Evolutionary conservation across 2,888 invertebrate species (phyloP), one percentile per base, ranked within the genome.

Genomic region (Diloba caeruleocephala): DNA sequence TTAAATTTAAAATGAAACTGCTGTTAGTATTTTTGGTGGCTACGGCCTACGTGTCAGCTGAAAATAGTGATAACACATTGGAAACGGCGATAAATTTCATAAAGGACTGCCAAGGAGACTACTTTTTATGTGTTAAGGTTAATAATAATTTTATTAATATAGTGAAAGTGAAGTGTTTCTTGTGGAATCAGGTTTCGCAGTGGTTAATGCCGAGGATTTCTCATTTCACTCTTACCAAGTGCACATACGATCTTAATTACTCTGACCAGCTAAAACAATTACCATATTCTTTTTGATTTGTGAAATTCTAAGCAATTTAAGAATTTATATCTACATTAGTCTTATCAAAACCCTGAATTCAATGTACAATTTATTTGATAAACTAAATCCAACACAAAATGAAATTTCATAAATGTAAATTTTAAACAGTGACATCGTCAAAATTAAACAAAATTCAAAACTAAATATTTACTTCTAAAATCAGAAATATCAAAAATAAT

Each of bases 41-140:
- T 17, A 89, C 89, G 70, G 90, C 90, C 28, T 82, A 90, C 39
- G 90, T 84, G 34, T 80, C 83, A 2, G 90, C 91, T 0, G 90
- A 94, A 32, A 89, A 89, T 44, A 85, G 90, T 74, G 94, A 95
- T 60, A 95, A 94, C 28, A 90, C 92, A 32, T 84, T 96, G 80
- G 95, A 95, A 68, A 94, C 94, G 31, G 96, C 96, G 7, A 90
- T 96, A 53, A 94, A 94, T 80, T 95, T 96, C 84, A 92, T 96
- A 60, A 95, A 96, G 90, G 96, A 96, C 78, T 97, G 97, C 87
- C 93, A 94, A 72, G 95, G 94, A 76, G 95, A 96, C 73, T 94
- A 96, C 86, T 90, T 95, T 61, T 82, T 96, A 74, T 97, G 97
- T 92, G 93, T 96, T 76, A 97, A 97, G 95, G 96, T 96, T 78